Conservation (phyloP, 2,888 invertebrate species). For the Andrena bucephala region DNA sequence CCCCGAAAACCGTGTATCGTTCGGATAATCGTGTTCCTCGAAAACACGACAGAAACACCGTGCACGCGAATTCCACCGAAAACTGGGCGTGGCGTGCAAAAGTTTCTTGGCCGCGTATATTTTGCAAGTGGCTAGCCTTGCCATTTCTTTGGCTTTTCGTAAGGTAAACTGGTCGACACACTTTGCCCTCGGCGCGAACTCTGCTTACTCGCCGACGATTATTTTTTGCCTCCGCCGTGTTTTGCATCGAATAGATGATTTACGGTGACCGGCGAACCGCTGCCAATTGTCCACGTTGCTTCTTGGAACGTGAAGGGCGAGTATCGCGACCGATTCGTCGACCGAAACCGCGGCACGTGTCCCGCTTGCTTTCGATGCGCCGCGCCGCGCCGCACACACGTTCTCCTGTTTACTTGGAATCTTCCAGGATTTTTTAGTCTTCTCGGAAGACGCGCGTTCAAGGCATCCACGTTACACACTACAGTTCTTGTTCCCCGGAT, state of each 20-base stretch:
- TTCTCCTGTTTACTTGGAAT: background rate
- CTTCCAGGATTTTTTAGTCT: too few species aligned
- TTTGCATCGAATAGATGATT: background rate
- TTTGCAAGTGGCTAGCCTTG: background rate
- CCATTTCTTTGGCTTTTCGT: background rate
- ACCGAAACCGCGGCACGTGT: slow-evolving; percentile 8
- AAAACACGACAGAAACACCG: background rate
- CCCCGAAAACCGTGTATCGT: background rate
- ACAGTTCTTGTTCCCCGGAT: too few species aligned
- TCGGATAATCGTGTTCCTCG: background rate
- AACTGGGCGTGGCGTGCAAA: slow-evolving; percentile 56
- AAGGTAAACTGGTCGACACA: too few species aligned
- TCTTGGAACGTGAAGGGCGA: slow-evolving; percentile 2
- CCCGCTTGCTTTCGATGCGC: background rate
- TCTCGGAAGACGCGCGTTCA: background rate
- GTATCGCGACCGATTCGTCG: background rate
- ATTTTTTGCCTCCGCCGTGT: background rate
- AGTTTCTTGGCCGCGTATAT: slow-evolving; percentile 5
- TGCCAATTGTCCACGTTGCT: background rate
- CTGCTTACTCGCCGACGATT: background rate
- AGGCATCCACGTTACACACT: too few species aligned
- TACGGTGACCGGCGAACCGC: background rate
- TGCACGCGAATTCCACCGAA: background rate
- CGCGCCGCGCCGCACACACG: background rate
- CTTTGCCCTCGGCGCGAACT: too few species aligned